phyloP scores from a whole-genome alignment of 2,797 vertebrate species.

The Sebastes hubbsi region DNA sequence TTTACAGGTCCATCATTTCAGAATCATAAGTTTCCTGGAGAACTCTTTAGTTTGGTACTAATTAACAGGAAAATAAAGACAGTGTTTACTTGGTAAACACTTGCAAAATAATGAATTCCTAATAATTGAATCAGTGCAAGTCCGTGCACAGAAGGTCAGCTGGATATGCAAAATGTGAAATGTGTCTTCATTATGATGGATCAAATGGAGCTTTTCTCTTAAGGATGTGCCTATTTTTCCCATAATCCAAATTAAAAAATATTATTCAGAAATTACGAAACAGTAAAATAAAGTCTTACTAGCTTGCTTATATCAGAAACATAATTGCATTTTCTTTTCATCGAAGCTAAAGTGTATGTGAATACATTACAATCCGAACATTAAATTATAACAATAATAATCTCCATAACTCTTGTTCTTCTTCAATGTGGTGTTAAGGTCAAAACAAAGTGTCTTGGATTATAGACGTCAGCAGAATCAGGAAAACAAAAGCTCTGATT shows the following conservation, averaged over 20 bases:
- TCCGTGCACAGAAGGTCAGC: background rate
- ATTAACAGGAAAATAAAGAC: background rate
- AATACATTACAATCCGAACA: background rate
- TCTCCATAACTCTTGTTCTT: background rate
- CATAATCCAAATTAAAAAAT: background rate
- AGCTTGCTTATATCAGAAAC: background rate
- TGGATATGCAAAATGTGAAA: background rate
- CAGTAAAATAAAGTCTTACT: background rate
- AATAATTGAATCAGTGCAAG: background rate
- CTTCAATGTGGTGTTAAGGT: background rate
- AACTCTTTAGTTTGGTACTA: background rate
- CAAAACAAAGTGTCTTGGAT: background rate
- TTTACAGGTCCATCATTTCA: background rate
- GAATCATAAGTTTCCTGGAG: background rate
- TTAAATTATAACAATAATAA: too few species aligned
- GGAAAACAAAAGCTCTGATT: too few species aligned
- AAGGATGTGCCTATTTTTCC: background rate
- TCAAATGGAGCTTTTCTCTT: background rate
- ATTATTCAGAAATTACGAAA: background rate
- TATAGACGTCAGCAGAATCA: background rate
- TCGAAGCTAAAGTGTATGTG: background rate
- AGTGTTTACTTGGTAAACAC: background rate
- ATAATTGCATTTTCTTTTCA: too few species aligned
- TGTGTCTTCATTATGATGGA: background rate
- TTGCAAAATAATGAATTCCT: background rate